phyloP scores from a whole-genome alignment of 2,797 vertebrate genomes.

The Smutsia temminckii region DNA sequence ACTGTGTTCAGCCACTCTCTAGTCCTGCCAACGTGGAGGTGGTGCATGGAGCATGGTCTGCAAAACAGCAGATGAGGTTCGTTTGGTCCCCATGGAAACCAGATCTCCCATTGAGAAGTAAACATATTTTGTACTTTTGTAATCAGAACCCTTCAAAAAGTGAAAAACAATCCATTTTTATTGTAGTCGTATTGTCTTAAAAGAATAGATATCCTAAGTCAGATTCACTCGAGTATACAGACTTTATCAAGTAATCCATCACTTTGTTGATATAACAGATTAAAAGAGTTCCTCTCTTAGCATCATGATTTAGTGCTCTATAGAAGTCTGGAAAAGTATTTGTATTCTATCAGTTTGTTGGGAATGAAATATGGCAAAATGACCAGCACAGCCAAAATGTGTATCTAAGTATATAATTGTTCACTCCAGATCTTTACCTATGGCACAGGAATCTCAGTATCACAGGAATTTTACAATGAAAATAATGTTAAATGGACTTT shows the following conservation, averaged over 20 bases:
- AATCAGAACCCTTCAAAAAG: constrained; percentile 61
- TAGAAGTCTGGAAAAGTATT: neutral
- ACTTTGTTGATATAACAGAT: neutral
- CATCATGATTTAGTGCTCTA: neutral
- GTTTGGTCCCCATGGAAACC: constrained; percentile 81
- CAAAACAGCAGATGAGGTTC: constrained; percentile 83
- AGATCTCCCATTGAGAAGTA: constrained; percentile 66
- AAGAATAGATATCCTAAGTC: constrained; percentile 26
- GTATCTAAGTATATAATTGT: neutral
- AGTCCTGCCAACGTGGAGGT: constrained; percentile 79
- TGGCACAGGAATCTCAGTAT: neutral
- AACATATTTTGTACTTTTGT: constrained; percentile 76
- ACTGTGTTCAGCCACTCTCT: constrained; percentile 59
- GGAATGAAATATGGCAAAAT: neutral
- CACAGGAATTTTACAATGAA: neutral
- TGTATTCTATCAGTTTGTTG: neutral
- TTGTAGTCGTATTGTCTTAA: constrained; percentile 57
- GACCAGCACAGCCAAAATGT: neutral
- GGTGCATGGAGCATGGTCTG: constrained; percentile 53
- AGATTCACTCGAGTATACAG: neutral
- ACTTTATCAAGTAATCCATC: neutral
- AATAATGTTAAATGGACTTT: neutral
- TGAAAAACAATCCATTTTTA: constrained; percentile 60
- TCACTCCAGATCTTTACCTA: neutral
- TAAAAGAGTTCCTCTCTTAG: neutral